phyloP scores from a whole-genome alignment of 2,888 invertebrate genomes.

The Idaea straminata region DNA sequence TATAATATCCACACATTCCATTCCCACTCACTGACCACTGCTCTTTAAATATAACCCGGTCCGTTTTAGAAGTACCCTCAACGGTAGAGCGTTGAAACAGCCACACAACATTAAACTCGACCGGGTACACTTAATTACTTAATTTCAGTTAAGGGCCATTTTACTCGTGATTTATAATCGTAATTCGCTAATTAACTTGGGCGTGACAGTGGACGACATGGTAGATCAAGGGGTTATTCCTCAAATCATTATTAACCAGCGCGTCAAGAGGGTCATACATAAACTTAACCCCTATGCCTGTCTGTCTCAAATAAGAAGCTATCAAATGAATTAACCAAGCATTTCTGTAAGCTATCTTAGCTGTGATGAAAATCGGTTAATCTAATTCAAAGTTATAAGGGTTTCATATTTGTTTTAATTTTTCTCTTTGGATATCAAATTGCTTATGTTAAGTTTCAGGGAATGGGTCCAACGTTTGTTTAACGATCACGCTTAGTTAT shows the following conservation, averaged over 20 bases:
- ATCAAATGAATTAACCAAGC: not conserved
- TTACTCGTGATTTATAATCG: conserved; percentile 62
- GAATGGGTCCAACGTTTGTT: not conserved
- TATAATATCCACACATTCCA: not conserved
- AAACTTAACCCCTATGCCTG: not conserved
- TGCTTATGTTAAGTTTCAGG: not conserved
- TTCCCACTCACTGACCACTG: not conserved
- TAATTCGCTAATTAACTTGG: conserved; percentile 57
- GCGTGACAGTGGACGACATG: conserved; percentile 45
- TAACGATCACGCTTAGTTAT: not conserved
- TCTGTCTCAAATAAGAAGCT: not conserved
- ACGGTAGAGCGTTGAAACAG: conserved; percentile 21
- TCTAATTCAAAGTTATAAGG: too few relatives aligned
- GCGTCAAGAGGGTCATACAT: not conserved
- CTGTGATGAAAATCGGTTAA: too few relatives aligned
- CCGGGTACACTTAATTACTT: conserved; percentile 65
- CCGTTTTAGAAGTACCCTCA: conserved; percentile 38
- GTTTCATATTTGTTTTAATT: not conserved
- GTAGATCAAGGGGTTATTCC: conserved; percentile 19
- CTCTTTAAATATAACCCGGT: conserved; percentile 27
- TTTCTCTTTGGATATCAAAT: not conserved
- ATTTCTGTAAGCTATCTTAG: too few relatives aligned
- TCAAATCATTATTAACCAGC: conserved; percentile 3
- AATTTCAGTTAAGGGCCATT: conserved; percentile 63
- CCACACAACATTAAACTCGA: conserved; percentile 37